Conservation (phyloP, 2,113 vertebrate genomes). For the Galbula dea region DNA sequence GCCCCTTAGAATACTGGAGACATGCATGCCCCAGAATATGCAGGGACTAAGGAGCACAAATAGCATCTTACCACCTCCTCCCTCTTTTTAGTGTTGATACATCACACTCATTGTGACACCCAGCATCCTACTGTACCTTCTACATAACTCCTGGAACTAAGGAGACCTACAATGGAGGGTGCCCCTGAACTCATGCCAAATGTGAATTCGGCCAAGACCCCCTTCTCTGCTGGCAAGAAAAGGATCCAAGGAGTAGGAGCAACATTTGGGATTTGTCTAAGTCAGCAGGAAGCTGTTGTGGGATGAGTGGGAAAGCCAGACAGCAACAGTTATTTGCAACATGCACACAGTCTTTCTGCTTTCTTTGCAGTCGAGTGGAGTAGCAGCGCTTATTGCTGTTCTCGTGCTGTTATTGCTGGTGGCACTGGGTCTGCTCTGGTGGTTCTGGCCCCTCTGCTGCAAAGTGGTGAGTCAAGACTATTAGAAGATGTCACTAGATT, state of each 20-base stretch:
- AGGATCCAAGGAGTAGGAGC: not conserved
- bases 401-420: conserved; percentile 82
- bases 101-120: accelerated
- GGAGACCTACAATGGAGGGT: not conserved
- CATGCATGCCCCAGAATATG: not conserved
- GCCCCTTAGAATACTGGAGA: not conserved
- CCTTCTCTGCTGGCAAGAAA: not conserved
- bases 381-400: conserved; percentile 78
- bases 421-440: conserved; percentile 87
- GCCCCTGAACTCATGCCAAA: not conserved
- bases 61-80: not conserved
- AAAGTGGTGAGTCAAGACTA: conserved; percentile 86
- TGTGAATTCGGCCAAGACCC: not conserved
- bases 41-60: not conserved
- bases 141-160: too few relatives aligned
- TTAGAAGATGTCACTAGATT: not conserved
- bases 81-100: not conserved
- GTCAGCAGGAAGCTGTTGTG: not conserved
- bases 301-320: not conserved
- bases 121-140: not conserved
- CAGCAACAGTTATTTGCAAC: not conserved
- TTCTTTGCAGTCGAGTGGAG: conserved; percentile 77
- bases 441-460: conserved; percentile 98
- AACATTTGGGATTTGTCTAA: not conserved
- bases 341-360: not conserved